These are phyloP conservation scores for Polydrusus pterygomalis DNA, from an alignment of 2,888 invertebrate genomes.

Conservation along the genomic window DNA sequence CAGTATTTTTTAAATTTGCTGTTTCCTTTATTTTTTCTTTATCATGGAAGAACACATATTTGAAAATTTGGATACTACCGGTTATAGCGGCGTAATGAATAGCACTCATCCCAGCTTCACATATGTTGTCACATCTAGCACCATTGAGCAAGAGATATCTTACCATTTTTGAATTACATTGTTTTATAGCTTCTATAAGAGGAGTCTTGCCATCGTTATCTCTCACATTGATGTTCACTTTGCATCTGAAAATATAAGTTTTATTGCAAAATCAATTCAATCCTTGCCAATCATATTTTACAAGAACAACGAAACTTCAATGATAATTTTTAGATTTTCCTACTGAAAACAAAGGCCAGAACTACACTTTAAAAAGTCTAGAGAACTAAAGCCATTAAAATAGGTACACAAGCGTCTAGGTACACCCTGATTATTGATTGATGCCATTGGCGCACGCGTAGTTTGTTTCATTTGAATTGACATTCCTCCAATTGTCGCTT, in stretches of 20 bases:
- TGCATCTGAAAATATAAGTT: neutral
- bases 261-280: no score
- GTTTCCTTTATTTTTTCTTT: neutral
- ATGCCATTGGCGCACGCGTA: no score
- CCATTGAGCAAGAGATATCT: neutral
- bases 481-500: no score
- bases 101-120: neutral
- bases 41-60: neutral
- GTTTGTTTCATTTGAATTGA: no score
- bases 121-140: neutral
- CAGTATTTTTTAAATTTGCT: neutral
- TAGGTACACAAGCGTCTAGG: no score
- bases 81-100: slow-evolving; percentile 5
- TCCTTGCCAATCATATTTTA: no score
- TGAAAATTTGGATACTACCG: neutral
- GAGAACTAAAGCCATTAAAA: no score
- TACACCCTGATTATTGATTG: no score
- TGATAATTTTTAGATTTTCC: no score
- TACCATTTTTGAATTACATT: neutral
- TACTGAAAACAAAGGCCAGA: no score
- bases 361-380: no score
- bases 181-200: neutral
- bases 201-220: neutral
- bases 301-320: no score
- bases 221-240: neutral